Evolutionary conservation across 2,888 invertebrate genomes (phyloP).

Genomic region (Nebria salina): DNA sequence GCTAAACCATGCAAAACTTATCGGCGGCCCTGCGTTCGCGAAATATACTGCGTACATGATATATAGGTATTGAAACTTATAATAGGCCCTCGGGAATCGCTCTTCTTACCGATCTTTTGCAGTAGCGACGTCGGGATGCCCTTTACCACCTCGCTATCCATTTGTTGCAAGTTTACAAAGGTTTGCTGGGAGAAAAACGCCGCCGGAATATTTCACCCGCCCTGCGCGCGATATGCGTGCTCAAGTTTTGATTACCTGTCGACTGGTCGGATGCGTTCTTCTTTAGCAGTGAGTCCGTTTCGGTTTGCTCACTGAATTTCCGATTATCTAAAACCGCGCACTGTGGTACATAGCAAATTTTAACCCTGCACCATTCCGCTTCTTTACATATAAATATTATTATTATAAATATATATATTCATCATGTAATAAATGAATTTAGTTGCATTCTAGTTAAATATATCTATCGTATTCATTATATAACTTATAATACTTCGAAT

Average conservation of each 20-base stretch:
- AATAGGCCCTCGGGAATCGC: slow-evolving; percentile 60
- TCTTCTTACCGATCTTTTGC: slow-evolving; percentile 48
- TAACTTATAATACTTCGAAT: background rate
- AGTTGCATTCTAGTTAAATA: too few species aligned
- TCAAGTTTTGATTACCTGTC: slow-evolving; percentile 60
- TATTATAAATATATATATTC: background rate
- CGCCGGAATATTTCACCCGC: slow-evolving; percentile 56
- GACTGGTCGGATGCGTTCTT: slow-evolving; percentile 17
- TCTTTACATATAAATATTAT: background rate
- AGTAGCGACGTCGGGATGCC: slow-evolving; percentile 43
- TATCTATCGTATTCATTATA: too few species aligned
- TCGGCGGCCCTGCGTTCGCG: slow-evolving; percentile 51
- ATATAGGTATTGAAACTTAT: slow-evolving; percentile 62
- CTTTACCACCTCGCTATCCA: slow-evolving; percentile 49
- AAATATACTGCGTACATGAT: slow-evolving; percentile 59
- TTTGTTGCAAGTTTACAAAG: slow-evolving; percentile 58
- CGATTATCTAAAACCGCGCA: background rate
- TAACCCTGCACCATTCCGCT: background rate
- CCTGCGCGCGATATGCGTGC: slow-evolving; percentile 50
- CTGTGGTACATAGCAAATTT: background rate
- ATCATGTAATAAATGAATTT: background rate
- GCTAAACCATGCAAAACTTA: slow-evolving; percentile 63
- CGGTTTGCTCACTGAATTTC: background rate
- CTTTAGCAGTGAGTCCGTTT: background rate
- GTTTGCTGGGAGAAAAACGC: slow-evolving; percentile 53